Percentiles rank a stretch among this genome's conserved stretches.
These are phyloP conservation scores for Mareca strepera DNA, from an alignment of 2,797 vertebrate genomes.

Conservation along the genomic window DNA sequence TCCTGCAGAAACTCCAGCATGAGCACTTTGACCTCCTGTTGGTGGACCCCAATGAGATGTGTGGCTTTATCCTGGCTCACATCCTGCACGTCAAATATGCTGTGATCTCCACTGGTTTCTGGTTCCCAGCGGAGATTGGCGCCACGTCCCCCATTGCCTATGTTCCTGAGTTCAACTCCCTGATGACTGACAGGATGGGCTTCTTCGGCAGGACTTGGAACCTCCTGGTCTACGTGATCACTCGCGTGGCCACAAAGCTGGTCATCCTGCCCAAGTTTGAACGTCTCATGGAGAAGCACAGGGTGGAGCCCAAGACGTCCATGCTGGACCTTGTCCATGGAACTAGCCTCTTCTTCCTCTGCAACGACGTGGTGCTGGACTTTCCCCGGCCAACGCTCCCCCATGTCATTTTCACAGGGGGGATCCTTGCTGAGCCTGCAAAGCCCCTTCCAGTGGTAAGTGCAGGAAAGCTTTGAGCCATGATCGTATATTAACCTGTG, in stretches of 20 bases:
- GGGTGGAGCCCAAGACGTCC: constrained; percentile 39
- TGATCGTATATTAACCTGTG: not conserved
- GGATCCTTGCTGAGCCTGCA: constrained; percentile 66
- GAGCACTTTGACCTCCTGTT: constrained; percentile 70
- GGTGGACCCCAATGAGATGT: constrained; percentile 76
- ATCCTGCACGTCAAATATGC: constrained; percentile 61
- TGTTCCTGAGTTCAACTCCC: constrained; percentile 77
- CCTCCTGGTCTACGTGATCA: constrained; percentile 66
- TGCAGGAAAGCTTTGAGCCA: not conserved
- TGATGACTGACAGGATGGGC: constrained; percentile 74
- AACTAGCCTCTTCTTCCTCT: constrained; percentile 71
- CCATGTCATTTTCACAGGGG: constrained; percentile 70
- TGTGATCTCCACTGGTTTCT: constrained; percentile 74
- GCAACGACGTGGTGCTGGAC: constrained; percentile 70
- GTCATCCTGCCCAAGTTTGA: constrained; percentile 72
- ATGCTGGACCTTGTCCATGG: constrained; percentile 70
- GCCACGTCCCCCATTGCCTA: constrained; percentile 73
- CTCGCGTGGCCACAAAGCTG: constrained; percentile 60
- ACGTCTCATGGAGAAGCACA: constrained; percentile 63
- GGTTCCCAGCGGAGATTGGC: constrained; percentile 75
- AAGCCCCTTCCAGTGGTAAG: constrained; percentile 70
- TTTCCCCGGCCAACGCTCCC: constrained; percentile 72
- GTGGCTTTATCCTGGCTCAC: constrained; percentile 69
- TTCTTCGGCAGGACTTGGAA: constrained; percentile 74
- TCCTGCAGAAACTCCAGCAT: constrained; percentile 50